Percentiles rank a stretch among this genome's conserved stretches.
These are phyloP conservation scores for Caranx melampygus DNA, from an alignment of 2,113 vertebrate genomes.

Conservation along the genomic window DNA sequence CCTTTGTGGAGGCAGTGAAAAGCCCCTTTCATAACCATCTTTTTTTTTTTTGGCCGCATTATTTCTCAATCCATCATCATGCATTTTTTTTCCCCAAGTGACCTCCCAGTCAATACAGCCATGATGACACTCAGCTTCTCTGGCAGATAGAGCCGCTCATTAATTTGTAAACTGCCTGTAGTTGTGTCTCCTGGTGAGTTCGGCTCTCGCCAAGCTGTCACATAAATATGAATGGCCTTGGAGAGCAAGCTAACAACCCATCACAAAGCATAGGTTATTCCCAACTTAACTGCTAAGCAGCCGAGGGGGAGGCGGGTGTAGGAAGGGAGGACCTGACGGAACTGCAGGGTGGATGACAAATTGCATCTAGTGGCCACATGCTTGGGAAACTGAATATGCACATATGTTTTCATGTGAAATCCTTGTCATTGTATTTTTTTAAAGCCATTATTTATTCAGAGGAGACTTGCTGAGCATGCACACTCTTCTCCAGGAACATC, in stretches of 20 bases:
- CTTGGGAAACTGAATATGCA: conserved; percentile 13
- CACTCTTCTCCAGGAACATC: conserved; percentile 16
- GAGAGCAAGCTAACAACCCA: conserved; percentile 60
- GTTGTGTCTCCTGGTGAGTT: conserved; percentile 67
- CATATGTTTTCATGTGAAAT: conserved; percentile 13
- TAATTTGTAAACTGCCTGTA: conserved; percentile 75
- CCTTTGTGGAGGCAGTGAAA: conserved; percentile 28
- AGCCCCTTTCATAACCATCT: conserved; percentile 29
- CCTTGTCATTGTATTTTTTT: conserved; percentile 14
- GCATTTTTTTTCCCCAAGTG: conserved; percentile 11
- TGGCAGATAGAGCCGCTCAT: conserved; percentile 68
- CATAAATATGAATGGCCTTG: conserved; percentile 70
- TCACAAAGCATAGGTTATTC: conserved; percentile 57
- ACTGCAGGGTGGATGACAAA: conserved; percentile 44
- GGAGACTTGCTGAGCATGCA: conserved; percentile 30
- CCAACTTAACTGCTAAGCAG: conserved; percentile 46
- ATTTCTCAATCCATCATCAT: conserved; percentile 55
- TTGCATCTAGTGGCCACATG: conserved; percentile 23
- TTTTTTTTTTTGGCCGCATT: conserved; percentile 28
- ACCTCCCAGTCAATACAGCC: conserved; percentile 59
- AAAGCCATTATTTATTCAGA: conserved; percentile 26
- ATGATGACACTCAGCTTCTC: conserved; percentile 63
- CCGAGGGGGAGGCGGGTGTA: not conserved
- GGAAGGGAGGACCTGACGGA: conserved; percentile 1
- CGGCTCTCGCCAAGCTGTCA: conserved; percentile 66